Base-by-base conservation (phyloP, 2,888 invertebrate species). In the Leptogaster cylindrica region DNA sequence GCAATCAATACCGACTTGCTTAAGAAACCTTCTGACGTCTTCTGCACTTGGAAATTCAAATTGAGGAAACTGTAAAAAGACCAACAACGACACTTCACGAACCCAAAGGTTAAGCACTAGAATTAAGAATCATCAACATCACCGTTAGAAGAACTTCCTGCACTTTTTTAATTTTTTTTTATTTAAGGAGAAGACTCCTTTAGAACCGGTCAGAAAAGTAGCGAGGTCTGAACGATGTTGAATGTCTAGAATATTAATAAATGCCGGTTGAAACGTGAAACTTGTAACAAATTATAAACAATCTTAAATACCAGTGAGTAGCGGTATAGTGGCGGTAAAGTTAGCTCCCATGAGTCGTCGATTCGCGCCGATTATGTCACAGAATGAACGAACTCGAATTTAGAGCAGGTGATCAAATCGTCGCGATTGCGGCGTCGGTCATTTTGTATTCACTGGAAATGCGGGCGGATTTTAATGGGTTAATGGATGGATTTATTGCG, bases 101-200 rank as follows among this genome's bases (percentile, higher is more conserved):
- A 55, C 23, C 14, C 23, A 55, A 55, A 55, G 55, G 55, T 55
- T 28, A 55, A 20, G 39, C 39, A 39, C 23, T 31, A n/a, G 23
- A 36, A n/a, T 36, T 20, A 39, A 36, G 23, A 55, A 46, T n/a
- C n/a, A 25, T 46, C 18, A 3, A 12, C 46, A 25, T 25, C 20
- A 46, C 46, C 46, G 46, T 46, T 46, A 55, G 55, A 55, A 55
- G n/a, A 16, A 55, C 55, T 55, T 55, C 55, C 55, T 55, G 55
- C 55, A 55, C 20, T 23, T 55, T n/a, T n/a, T n/a, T n/a, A n/a
- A n/a, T n/a, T n/a, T n/a, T n/a, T n/a, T n/a, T 41, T 23, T 36
- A 55, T 55, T 52, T 18, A 52, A 52, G 33, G 18, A 52, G 33
- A 33, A 14, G 27, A 25, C 12, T 50, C 55, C 31, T 36, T 16